Conservation (phyloP, 2,797 vertebrate species). For the Notamacropus eugenii region DNA sequence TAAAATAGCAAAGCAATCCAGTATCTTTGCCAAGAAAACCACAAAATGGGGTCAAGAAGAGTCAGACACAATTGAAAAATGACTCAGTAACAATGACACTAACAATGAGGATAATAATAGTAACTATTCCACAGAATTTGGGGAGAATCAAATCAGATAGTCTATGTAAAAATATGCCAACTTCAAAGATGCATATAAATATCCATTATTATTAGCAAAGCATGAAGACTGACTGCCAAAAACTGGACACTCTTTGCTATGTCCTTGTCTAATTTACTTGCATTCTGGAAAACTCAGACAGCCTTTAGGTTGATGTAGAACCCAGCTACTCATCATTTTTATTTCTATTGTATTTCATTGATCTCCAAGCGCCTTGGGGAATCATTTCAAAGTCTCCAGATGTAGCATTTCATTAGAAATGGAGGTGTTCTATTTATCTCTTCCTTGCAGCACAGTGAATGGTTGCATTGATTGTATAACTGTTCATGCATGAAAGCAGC, state of each 20-base stretch:
- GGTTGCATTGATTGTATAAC: neutral
- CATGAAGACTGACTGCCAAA: neutral
- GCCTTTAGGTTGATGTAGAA: neutral
- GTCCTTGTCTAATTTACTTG: neutral
- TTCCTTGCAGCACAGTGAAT: neutral
- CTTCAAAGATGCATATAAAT: neutral
- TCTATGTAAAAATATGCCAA: neutral
- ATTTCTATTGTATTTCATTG: conserved; percentile 9
- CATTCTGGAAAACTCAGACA: neutral
- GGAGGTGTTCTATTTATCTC: neutral
- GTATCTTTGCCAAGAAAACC: neutral
- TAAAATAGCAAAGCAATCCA: neutral
- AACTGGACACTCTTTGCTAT: neutral
- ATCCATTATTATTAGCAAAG: neutral
- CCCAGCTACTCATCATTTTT: neutral
- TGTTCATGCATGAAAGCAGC: conserved; percentile 10
- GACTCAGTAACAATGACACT: neutral
- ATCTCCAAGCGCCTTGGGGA: neutral
- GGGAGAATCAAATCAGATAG: neutral
- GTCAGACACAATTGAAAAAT: neutral
- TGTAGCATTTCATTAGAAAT: conserved; percentile 13
- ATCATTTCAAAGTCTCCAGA: neutral
- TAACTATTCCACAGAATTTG: neutral
- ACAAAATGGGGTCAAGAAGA: neutral
- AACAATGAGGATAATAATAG: neutral